Evolutionary conservation across 2,113 vertebrate species (phyloP).

Genomic region (Columbina picui): DNA sequence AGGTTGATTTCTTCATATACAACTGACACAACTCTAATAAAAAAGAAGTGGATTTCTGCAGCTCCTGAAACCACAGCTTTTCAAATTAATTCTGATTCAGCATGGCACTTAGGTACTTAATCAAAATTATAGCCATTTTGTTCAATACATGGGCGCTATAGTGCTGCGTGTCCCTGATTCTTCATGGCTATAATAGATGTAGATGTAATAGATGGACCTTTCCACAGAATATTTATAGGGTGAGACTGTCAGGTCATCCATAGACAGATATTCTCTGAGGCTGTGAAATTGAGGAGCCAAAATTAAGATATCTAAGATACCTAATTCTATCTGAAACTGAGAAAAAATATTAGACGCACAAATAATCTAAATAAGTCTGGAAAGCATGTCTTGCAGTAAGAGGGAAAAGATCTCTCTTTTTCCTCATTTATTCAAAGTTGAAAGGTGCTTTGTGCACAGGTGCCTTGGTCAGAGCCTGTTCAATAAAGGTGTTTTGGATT

Average conservation of each 20-base stretch:
- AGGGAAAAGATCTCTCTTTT: not conserved
- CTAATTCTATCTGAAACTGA: not conserved
- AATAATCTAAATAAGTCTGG: not conserved
- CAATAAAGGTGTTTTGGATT: not conserved
- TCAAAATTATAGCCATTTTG: not conserved
- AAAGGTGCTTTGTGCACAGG: not conserved
- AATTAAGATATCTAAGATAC: not conserved
- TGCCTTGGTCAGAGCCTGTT: not conserved
- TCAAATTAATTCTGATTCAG: not conserved
- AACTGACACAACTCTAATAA: not conserved
- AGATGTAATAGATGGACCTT: not conserved
- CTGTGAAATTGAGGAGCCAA: not conserved
- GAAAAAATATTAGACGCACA: not conserved
- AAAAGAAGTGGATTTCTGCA: not conserved
- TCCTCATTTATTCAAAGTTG: not conserved
- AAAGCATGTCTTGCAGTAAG: not conserved
- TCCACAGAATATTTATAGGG: not conserved
- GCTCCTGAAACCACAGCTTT: not conserved
- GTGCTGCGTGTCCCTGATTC: not conserved
- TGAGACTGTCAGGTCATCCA: not conserved
- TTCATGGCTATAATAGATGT: not conserved
- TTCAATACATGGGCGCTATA: not conserved
- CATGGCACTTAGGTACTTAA: not conserved
- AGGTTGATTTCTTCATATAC: not conserved
- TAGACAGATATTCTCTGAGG: not conserved